phyloP scores from a whole-genome alignment of 2,113 vertebrate species.

The Hemiprocne comata region DNA sequence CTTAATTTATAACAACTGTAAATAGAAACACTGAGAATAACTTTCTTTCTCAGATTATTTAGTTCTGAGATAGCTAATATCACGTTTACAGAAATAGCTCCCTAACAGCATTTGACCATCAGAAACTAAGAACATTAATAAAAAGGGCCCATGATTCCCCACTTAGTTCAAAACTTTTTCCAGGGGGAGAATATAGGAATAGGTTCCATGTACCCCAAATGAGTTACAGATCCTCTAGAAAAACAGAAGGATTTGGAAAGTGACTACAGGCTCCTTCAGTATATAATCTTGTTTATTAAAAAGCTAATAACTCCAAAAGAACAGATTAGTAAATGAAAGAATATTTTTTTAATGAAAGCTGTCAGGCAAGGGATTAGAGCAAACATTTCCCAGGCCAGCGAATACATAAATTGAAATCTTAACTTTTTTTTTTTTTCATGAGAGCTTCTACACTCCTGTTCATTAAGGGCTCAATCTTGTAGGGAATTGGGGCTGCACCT shows the following conservation, averaged over 20 bases:
- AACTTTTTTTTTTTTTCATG: neutral
- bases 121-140: neutral
- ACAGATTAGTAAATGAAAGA: slow-evolving; percentile 29
- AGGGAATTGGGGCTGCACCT: neutral
- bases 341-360: neutral
- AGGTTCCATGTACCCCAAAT: neutral
- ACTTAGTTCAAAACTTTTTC: neutral
- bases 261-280: neutral
- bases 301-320: slow-evolving; percentile 7
- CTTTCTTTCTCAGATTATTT: neutral
- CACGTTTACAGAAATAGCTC: neutral
- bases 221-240: neutral
- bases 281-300: slow-evolving; percentile 25
- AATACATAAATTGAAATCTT: neutral
- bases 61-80: neutral
- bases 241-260: neutral
- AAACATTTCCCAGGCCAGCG: neutral
- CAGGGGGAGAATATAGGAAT: neutral
- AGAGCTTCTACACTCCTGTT: neutral
- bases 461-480: neutral
- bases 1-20: slow-evolving; percentile 31
- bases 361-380: neutral
- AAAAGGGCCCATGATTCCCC: neutral
- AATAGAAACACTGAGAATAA: slow-evolving; percentile 29
- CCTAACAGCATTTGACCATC: rapidly evolving